Base-by-base conservation (phyloP, 1,140 invertebrate species). In the Hestina assimilis region DNA sequence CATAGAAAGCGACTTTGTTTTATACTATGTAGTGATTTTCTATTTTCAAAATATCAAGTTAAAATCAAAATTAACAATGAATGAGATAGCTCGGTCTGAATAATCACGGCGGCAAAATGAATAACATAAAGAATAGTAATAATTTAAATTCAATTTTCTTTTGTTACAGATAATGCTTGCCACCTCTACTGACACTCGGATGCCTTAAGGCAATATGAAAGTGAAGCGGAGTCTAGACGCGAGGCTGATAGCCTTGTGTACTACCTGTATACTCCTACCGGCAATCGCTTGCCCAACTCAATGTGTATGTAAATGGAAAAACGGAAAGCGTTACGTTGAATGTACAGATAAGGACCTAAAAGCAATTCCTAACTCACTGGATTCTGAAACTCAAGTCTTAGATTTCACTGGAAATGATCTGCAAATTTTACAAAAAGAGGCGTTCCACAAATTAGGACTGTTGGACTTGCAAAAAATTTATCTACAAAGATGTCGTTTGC, bases 291-390 rank as follows among this genome's bases (percentile, higher is more conserved):
- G 96, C 76, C 96, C 96, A 0, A 90, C 91, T 29, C 86, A 90
- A 21, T 97, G 96, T 81, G 89, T 91, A 7, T 97, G 96, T 89
- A 97, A 96, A 72, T 97, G 96, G 96, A 97, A 96, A 80, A 93
- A 94, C 71, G 96, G 96, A 1, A 97, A 97, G 78, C 93, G 96
- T 72, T 95, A 94, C 55, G 95, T 96, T 2, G 96, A 97, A 76
- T 97, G 96, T 84, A 91, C 93, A 7, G 92, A 93, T 35, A 93
- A 93, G 77, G 91, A 92, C 23, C 85, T 96, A n/a, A 91, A 92
- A 28, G 89, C 91, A 3, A 92, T 96, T 31, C 96, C 97, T 0
- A 91, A 92, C 59, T 93, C 94, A 19, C 93, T 98, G 65, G 94
- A 96, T 66, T 92, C 94, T n/a, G 95, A 93, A 65, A 96, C 95